Percentiles rank a stretch among this genome's conserved stretches.
phyloP scores from a whole-genome alignment of 2,888 invertebrate species.

The Diploptera punctata region DNA sequence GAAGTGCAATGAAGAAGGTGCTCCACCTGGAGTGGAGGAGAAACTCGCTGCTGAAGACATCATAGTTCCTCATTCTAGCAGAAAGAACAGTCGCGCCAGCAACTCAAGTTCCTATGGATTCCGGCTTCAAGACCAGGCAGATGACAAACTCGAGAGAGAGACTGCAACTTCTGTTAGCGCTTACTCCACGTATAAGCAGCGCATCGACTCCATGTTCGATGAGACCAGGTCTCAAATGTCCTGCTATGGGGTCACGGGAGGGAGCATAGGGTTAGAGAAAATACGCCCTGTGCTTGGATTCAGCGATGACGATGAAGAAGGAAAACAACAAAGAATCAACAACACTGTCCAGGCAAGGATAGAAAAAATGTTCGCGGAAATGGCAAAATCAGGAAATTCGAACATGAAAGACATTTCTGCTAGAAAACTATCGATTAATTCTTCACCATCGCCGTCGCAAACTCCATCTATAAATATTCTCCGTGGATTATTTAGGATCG shows the following conservation, averaged over 20 bases:
- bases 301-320: slow-evolving; percentile 35
- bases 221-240: slow-evolving; percentile 66
- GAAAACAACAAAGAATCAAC: slow-evolving; percentile 54
- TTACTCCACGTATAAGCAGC: slow-evolving; percentile 78
- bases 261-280: slow-evolving; percentile 46
- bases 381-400: slow-evolving; percentile 65
- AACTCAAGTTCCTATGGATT: slow-evolving; percentile 47
- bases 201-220: slow-evolving; percentile 87
- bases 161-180: slow-evolving; percentile 41
- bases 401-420: slow-evolving; percentile 50
- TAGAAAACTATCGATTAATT: slow-evolving; percentile 45
- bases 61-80: background rate
- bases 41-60: background rate
- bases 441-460: slow-evolving; percentile 44
- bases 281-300: slow-evolving; percentile 44
- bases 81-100: background rate
- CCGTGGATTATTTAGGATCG: slow-evolving; percentile 82
- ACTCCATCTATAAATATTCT: slow-evolving; percentile 46
- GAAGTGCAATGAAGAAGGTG: slow-evolving; percentile 1
- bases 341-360: slow-evolving; percentile 86
- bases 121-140: slow-evolving; percentile 49
- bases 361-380: slow-evolving; percentile 83
- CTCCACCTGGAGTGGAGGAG: background rate
- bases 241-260: slow-evolving; percentile 51
- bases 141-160: slow-evolving; percentile 41